Evolutionary conservation across 2,797 vertebrate genomes (phyloP).

Genomic region (Emys orbicularis): DNA sequence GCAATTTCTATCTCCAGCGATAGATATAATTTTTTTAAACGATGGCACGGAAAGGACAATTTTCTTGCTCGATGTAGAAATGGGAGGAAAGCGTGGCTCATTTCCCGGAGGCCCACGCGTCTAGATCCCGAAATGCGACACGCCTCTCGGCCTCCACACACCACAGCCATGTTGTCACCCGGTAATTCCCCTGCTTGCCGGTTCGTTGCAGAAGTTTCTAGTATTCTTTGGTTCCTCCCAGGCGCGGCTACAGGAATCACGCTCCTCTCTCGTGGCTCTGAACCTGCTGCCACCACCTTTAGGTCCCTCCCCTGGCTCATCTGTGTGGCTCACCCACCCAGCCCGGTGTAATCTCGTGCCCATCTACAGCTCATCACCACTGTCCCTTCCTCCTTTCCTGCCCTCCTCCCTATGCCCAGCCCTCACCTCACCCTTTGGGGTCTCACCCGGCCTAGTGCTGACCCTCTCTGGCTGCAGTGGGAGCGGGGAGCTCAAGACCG

Average conservation of each 20-base stretch:
- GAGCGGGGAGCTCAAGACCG: not conserved
- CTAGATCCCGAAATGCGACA: conserved; percentile 11
- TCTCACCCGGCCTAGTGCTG: not conserved
- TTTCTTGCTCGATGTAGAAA: conserved; percentile 59
- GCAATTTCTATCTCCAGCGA: conserved; percentile 55
- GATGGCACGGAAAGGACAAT: conserved; percentile 53
- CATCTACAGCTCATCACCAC: not conserved
- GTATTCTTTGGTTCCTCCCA: not conserved
- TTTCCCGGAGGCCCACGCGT: conserved; percentile 51
- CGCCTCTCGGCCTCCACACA: not conserved
- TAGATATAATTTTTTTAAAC: conserved; percentile 26
- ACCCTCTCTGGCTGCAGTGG: not conserved
- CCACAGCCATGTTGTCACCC: not conserved
- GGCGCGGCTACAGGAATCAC: not conserved
- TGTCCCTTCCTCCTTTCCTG: not conserved
- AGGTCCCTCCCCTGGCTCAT: not conserved
- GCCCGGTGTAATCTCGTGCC: not conserved
- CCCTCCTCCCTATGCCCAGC: not conserved
- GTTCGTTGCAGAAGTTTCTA: conserved; percentile 13
- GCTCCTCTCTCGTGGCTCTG: not conserved
- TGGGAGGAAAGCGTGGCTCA: conserved; percentile 31
- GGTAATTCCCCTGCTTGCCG: conserved; percentile 21
- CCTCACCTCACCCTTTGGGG: not conserved
- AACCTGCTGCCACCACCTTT: too few relatives aligned
- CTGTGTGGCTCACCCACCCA: fast-evolving